These are phyloP conservation scores for Rhineura floridana DNA, from an alignment of 2,113 vertebrate genomes.

Conservation along the genomic window DNA sequence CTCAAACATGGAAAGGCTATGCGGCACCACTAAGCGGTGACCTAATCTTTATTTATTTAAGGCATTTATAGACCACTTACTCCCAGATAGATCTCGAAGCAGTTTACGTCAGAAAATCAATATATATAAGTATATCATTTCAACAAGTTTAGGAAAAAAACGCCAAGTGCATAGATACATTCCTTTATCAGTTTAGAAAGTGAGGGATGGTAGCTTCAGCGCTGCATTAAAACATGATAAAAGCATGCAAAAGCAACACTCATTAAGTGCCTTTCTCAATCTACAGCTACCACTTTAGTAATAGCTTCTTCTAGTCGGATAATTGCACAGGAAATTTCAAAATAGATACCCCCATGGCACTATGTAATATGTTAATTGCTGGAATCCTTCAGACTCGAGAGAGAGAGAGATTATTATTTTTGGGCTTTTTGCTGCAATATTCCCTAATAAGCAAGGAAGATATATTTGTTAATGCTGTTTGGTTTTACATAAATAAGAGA, in stretches of 20 bases:
- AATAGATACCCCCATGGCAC: neutral
- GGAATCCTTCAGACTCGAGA: neutral
- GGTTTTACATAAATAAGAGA: neutral
- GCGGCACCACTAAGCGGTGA: neutral
- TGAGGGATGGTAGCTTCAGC: neutral
- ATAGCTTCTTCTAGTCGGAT: neutral
- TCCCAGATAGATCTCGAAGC: no score
- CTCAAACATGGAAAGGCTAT: no score
- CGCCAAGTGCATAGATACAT: no score
- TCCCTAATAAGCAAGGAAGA: neutral
- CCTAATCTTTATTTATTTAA: no score
- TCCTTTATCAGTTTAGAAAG: neutral
- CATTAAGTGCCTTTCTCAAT: neutral
- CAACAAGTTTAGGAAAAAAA: no score
- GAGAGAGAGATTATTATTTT: no score
- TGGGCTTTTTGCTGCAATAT: neutral
- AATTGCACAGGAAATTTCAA: neutral
- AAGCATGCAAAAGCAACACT: neutral
- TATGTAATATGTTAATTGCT: neutral
- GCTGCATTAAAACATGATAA: neutral
- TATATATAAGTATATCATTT: no score
- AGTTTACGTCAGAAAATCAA: no score
- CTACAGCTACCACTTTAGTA: neutral
- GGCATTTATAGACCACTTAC: no score
- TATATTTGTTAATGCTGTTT: neutral